Evolutionary conservation across 1,140 invertebrate species (phyloP), one percentile per base, ranked within the genome.

Genomic region (Saxidomus purpurata): DNA sequence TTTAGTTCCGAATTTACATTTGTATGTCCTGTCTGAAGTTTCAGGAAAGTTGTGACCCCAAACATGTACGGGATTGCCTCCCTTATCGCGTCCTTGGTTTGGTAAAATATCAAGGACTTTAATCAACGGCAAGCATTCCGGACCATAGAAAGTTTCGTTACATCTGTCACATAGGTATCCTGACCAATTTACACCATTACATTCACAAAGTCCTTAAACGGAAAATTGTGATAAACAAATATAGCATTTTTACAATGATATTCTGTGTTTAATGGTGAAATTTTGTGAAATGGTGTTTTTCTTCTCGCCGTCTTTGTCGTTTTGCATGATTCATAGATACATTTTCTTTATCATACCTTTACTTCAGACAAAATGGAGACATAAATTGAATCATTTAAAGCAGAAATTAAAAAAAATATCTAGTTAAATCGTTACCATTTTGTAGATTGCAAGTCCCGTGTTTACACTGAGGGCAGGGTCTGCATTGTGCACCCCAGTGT

Each of bases 31-130:
- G 34, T 59, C 79, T 15, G 89, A 19, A 8, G 89, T 82, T 55
- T 93, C 76, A 19, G 89, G 90, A 31, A 93, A 91, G 63, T 93
- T 93, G 52, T 92, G 89, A 22, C 92, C 92, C 71, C 80, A 77
- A 22, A 92, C 88, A 90, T 93, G 91, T n/a, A 93, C 85, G 19
- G 19, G n/a, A n/a, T 88, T 90, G 25, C 89, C 90, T 8, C 92
- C 92, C 22, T 85, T 86, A 74, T 93, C 92, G 13, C 49, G 49
- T 13, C 87, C 90, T 49, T 36, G 40, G 49, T 79, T 74, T n/a
- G 92, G 92, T 34, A 89, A 28, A 17, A 93, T 83, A 22, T 89
- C 49, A 28, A 91, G 71, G 36, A 91, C 47, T 25, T 77, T 90
- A 0, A 87, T 82, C 19, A 90, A 77, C 2, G 92, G 91, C 17